Percentiles rank a stretch among this genome's conserved stretches.
Conservation (phyloP, 2,797 vertebrate genomes). For the Falco cherrug region DNA sequence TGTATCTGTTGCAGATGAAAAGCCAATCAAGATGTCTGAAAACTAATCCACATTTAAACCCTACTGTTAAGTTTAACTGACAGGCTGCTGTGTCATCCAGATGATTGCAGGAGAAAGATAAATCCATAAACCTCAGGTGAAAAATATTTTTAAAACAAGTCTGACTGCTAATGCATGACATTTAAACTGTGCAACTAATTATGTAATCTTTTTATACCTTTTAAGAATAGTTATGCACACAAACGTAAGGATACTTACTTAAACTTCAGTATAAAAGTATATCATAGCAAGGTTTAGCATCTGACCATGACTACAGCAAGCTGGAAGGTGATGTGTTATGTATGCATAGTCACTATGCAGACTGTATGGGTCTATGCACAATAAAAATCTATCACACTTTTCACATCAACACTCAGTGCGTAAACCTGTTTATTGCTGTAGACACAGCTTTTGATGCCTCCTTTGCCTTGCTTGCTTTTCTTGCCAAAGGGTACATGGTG, state of each 20-base stretch:
- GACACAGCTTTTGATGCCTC: neutral
- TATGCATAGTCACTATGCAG: neutral
- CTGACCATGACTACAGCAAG: neutral
- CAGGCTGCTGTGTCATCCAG: neutral
- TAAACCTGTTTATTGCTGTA: neutral
- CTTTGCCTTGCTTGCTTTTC: neutral
- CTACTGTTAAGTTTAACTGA: neutral
- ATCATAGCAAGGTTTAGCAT: neutral
- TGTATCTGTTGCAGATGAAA: neutral
- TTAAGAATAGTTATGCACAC: neutral
- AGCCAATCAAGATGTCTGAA: neutral
- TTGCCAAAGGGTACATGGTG: rapidly evolving
- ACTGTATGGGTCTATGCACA: neutral
- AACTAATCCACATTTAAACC: neutral
- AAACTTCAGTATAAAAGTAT: neutral
- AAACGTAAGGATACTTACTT: neutral
- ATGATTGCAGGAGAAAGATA: neutral
- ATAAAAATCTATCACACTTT: neutral
- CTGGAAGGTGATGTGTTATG: neutral
- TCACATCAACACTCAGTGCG: neutral
- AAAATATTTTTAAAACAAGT: neutral
- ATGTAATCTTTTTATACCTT: neutral
- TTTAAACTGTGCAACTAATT: neutral
- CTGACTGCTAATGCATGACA: neutral
- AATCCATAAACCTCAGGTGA: neutral